These are phyloP conservation scores for Sinopyrophorus schimmeli DNA, from an alignment of 2,888 invertebrate genomes.

Conservation along the genomic window DNA sequence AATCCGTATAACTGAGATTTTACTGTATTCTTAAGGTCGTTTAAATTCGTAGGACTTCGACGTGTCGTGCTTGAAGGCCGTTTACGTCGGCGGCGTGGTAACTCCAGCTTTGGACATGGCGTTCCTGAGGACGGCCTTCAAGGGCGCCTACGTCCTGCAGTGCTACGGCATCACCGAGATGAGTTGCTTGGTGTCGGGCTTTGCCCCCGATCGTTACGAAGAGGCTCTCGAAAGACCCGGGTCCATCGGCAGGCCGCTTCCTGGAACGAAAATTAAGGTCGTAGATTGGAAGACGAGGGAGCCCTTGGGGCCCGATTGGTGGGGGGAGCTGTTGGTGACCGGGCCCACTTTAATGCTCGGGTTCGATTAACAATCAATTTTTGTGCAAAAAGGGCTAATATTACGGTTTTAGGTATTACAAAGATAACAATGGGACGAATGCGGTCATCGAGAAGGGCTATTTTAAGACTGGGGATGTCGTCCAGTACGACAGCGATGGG, in stretches of 20 bases:
- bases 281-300: constrained; percentile 40
- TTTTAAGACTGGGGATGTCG: constrained; percentile 48
- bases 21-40: no score
- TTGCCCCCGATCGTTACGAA: constrained; percentile 34
- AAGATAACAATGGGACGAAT: constrained; percentile 37
- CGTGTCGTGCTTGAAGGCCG: constrained; percentile 42
- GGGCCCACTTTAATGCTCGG: constrained; percentile 47
- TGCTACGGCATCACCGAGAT: constrained; percentile 45
- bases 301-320: constrained; percentile 36
- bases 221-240: constrained; percentile 35
- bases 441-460: constrained; percentile 39
- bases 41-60: constrained; percentile 48
- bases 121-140: constrained; percentile 37
- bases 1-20: no score
- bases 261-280: constrained; percentile 42
- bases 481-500: constrained; percentile 43
- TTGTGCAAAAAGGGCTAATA: background rate
- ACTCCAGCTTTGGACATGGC: constrained; percentile 40
- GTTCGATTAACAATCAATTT: constrained; percentile 33
- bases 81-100: constrained; percentile 41
- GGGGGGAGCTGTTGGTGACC: constrained; percentile 44
- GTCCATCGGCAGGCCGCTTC: constrained; percentile 41
- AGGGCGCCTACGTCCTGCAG: constrained; percentile 41
- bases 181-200: constrained; percentile 40
- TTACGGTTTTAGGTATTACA: constrained; percentile 43